A percentile compares a stretch with the other conserved stretches of the same genome.
Evolutionary conservation across 2,113 vertebrate genomes (phyloP).

Genomic region (Pteropus alecto): DNA sequence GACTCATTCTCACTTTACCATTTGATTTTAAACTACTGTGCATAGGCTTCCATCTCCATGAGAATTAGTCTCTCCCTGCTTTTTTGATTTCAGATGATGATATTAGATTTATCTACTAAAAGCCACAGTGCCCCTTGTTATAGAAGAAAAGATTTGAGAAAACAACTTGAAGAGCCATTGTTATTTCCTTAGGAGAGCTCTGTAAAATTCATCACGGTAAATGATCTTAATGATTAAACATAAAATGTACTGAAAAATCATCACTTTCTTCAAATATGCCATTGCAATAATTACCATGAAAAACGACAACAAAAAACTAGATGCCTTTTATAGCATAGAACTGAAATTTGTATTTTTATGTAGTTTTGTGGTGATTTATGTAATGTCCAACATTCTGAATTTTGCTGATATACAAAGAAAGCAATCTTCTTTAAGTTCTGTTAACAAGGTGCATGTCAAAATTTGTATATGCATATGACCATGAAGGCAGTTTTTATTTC

Average conservation of each 20-base stretch:
- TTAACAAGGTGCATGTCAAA: constrained; percentile 30
- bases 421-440: constrained; percentile 3
- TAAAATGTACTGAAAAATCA: constrained; percentile 7
- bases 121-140: not conserved
- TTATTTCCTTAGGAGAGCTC: not conserved
- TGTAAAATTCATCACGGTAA: not conserved
- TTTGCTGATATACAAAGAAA: constrained; percentile 15
- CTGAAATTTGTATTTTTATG: not conserved
- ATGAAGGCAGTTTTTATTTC: not conserved
- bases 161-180: not conserved
- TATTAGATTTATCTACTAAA: not conserved
- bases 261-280: not conserved
- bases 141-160: not conserved
- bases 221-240: not conserved
- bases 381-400: constrained; percentile 1
- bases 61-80: not conserved
- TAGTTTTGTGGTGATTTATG: constrained; percentile 6
- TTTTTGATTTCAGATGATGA: not conserved
- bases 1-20: not conserved
- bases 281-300: not conserved
- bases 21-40: constrained; percentile 51
- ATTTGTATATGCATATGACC: not conserved
- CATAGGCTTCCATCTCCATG: not conserved
- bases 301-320: not conserved
- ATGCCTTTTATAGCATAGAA: not conserved